Percentiles rank a stretch among this genome's conserved stretches.
Evolutionary conservation across 2,888 invertebrate species (phyloP).

Genomic region (Aspidiotus destructor): DNA sequence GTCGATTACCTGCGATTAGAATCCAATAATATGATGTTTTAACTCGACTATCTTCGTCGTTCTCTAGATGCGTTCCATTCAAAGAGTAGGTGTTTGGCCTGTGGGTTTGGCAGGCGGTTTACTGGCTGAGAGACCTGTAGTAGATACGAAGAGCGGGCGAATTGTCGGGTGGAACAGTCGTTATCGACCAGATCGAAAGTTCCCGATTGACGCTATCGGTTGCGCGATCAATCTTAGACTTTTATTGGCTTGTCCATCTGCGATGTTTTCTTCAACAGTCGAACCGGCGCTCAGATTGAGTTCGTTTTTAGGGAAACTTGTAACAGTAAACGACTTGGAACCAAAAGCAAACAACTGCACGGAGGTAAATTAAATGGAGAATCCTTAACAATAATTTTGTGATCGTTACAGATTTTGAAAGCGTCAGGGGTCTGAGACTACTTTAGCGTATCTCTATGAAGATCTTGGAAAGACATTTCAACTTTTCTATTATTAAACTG

Average conservation of each 20-base stretch:
- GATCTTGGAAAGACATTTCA: too few relatives aligned
- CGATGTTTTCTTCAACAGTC: conserved; percentile 68
- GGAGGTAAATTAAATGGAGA: conserved; percentile 47
- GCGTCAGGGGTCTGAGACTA: too few relatives aligned
- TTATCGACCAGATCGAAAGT: conserved; percentile 83
- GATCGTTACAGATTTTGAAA: too few relatives aligned
- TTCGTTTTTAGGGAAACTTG: conserved; percentile 64
- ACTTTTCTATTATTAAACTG: too few relatives aligned
- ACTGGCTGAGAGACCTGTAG: conserved; percentile 79
- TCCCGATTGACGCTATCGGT: conserved; percentile 97
- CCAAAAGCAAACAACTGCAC: conserved; percentile 82
- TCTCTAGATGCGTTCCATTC: conserved; percentile 65
- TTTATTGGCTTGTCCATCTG: conserved; percentile 54
- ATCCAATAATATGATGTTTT: background rate
- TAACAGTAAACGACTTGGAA: conserved; percentile 65
- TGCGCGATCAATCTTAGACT: conserved; percentile 76
- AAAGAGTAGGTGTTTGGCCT: conserved; percentile 83
- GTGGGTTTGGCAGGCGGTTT: conserved; percentile 94
- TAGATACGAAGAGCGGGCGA: conserved; percentile 53
- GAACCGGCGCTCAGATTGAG: conserved; percentile 83
- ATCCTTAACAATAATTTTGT: too few relatives aligned
- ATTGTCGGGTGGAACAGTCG: conserved; percentile 59
- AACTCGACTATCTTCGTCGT: conserved; percentile 12
- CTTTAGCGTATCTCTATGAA: too few relatives aligned
- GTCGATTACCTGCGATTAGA: too few relatives aligned